Evolutionary conservation across 64 coral and sea anemone genomes (phyloP), one percentile per base, ranked within the genome.

Genomic region (Astreopora myriophthalma): DNA sequence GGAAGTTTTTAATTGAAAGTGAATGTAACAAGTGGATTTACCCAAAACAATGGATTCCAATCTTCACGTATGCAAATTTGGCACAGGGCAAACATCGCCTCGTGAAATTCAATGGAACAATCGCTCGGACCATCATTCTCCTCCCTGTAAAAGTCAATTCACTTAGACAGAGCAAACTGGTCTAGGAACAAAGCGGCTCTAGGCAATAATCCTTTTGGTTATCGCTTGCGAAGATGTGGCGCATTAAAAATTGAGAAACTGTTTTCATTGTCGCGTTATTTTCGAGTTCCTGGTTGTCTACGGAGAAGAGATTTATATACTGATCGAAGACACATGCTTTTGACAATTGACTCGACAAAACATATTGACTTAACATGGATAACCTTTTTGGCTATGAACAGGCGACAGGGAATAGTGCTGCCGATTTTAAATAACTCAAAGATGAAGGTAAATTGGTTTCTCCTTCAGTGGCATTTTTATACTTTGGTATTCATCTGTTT

Each of bases 1-100:
- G 49, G 77, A 22, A 60, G 52, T 60, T 81, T 79, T 35, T 83
- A 65, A 83, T 83, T 55, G 79, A 83, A 83, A 83, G 65, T 83
- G 79, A 24, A 73, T 73, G 70, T 36, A 37, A 83, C 20, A 37
- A 83, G 31, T 63, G 33, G 57, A 39, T 83, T 65, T 83, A 64
- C 33, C 13, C 30, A 63, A 39, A 83, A 83, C 79, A 83, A 83
- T 61, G 79, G 79, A 20, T 79, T 83, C 79, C 52, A 64, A 64
- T 55, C n/a, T 73, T 83, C 55, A 38, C 32, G 32, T 83, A 83
- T 83, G 79, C 79, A 83, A 83, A 83, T 83, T 83, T 10, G 33
- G 31, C 32, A 22, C 31, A 37, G 79, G 79, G 57, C 79, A 65
- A 82, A 82, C 79, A 82, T 38, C 35, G 31, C 57, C 22, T 9